These are phyloP conservation scores for Proteles cristata DNA, from an alignment of 2,113 vertebrate species.

Conservation along the genomic window DNA sequence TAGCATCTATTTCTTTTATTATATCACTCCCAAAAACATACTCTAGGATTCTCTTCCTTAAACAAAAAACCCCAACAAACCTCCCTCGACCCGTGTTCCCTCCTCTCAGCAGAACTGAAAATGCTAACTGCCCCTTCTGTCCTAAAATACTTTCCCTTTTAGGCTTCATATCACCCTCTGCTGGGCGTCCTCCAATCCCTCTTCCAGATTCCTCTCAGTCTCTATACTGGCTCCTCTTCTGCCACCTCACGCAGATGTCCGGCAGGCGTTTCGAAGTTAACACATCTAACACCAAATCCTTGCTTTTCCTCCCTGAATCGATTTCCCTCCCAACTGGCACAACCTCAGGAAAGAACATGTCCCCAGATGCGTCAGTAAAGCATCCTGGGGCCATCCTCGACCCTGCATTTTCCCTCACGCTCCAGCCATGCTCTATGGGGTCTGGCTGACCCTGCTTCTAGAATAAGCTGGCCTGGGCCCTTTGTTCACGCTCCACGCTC, in stretches of 20 bases:
- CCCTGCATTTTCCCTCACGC: background rate
- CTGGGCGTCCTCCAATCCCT: background rate
- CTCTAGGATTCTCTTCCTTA: background rate
- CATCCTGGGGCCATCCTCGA: background rate
- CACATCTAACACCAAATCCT: background rate
- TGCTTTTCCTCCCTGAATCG: background rate
- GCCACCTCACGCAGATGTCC: background rate
- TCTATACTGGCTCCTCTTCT: background rate
- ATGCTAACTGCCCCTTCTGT: background rate
- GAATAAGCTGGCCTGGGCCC: background rate
- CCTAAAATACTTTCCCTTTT: background rate
- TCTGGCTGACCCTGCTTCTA: background rate
- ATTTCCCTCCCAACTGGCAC: background rate
- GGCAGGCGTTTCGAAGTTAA: background rate
- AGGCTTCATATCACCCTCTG: background rate
- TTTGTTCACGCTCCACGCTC: background rate
- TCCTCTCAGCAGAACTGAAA: background rate
- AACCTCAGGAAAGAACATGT: background rate
- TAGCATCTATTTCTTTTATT: background rate
- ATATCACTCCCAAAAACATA: background rate
- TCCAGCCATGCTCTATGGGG: background rate
- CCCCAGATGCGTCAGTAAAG: background rate
- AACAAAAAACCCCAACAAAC: background rate
- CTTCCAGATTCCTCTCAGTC: background rate
- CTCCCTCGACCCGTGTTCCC: fast-evolving